These are phyloP conservation scores for Ranitomeya imitator DNA, from an alignment of 2,113 vertebrate species.

Conservation along the genomic window DNA sequence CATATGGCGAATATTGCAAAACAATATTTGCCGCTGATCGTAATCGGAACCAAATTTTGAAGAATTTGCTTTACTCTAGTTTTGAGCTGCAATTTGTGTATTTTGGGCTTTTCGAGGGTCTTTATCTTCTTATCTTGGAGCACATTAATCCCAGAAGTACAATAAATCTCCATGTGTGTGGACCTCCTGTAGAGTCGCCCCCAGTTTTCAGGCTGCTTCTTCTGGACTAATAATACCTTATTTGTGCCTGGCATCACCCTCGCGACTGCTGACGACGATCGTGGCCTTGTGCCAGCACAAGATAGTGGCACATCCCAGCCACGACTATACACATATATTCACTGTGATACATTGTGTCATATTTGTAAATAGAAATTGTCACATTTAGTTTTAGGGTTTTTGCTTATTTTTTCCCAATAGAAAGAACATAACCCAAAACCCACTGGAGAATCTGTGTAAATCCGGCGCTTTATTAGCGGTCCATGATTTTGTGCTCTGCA, in stretches of 20 bases:
- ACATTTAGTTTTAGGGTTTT: not conserved
- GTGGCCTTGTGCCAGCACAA: not conserved
- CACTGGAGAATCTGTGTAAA: not conserved
- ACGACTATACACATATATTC: not conserved
- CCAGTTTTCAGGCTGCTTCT: not conserved
- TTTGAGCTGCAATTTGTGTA: no score
- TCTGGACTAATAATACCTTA: not conserved
- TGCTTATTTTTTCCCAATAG: not conserved
- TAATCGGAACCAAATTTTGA: no score
- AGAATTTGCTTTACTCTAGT: no score
- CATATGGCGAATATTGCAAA: no score
- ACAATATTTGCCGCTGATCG: no score
- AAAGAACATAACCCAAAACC: not conserved
- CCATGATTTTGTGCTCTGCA: constrained; percentile 50
- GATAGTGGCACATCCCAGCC: not conserved
- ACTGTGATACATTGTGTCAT: not conserved
- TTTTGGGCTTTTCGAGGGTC: no score
- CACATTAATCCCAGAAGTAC: not conserved
- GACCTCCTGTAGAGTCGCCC: not conserved
- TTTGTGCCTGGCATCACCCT: no score
- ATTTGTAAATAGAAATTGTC: not conserved
- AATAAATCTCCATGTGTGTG: not conserved
- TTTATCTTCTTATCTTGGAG: no score
- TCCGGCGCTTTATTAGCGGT: not conserved
- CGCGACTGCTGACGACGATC: not conserved